phyloP scores from a whole-genome alignment of 2,113 vertebrate species.

The Lucifuga dentata region DNA sequence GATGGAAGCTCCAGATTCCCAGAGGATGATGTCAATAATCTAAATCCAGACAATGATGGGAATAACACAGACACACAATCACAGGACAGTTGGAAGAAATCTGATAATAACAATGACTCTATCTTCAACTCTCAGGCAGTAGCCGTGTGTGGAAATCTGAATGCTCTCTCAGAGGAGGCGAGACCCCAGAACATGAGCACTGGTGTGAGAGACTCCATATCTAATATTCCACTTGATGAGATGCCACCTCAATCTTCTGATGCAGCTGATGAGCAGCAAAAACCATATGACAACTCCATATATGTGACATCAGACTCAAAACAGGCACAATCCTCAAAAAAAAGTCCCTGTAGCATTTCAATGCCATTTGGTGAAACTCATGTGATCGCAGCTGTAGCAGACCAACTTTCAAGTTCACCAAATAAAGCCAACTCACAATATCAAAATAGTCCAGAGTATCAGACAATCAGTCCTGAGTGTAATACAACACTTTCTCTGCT shows the following conservation, averaged over 20 bases:
- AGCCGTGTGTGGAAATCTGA: constrained; percentile 74
- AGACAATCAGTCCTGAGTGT: constrained; percentile 47
- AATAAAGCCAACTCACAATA: constrained; percentile 43
- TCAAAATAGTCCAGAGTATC: constrained; percentile 35
- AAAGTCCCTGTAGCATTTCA: constrained; percentile 12
- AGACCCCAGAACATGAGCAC: constrained; percentile 64
- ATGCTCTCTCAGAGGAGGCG: constrained; percentile 82
- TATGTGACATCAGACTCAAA: constrained; percentile 44
- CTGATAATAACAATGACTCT: constrained; percentile 61
- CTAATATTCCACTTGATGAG: constrained; percentile 78
- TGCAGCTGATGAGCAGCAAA: constrained; percentile 21
- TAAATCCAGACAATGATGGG: constrained; percentile 69
- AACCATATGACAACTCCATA: constrained; percentile 35
- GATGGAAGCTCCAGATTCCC: constrained; percentile 70
- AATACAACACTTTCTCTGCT: constrained; percentile 68
- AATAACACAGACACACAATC: constrained; percentile 56
- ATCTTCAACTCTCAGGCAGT: constrained; percentile 53
- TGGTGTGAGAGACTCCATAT: constrained; percentile 72
- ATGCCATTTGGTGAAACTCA: constrained; percentile 34
- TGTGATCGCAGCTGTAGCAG: constrained; percentile 17
- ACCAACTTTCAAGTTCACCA: constrained; percentile 23
- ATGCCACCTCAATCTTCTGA: constrained; percentile 37
- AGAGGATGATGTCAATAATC: constrained; percentile 81
- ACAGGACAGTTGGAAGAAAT: constrained; percentile 66
- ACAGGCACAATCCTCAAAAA: constrained; percentile 20